A percentile compares a stretch with the other conserved stretches of the same genome.
These are phyloP conservation scores for Plecturocebus donacophilus DNA, from an alignment of 2,113 vertebrate species.

Conservation along the genomic window DNA sequence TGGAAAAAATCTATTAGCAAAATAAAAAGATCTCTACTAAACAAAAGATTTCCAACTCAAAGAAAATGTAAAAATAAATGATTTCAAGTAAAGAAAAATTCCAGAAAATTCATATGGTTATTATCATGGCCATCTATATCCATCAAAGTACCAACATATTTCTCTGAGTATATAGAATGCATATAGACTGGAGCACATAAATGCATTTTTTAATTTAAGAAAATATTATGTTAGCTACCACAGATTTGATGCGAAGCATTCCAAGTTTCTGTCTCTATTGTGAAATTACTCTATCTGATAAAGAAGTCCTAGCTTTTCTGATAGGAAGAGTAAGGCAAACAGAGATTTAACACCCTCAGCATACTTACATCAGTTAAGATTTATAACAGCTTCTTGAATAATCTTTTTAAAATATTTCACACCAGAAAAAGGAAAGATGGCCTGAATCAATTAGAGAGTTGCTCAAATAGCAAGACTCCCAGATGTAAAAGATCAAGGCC, in stretches of 20 bases:
- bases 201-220: not conserved
- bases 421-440: constrained; percentile 40
- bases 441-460: constrained; percentile 63
- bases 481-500: constrained; percentile 71
- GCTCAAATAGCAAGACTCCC: constrained; percentile 53
- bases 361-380: not conserved
- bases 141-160: constrained; percentile 20
- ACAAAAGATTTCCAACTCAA: constrained; percentile 60
- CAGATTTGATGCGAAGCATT: not conserved
- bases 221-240: not conserved
- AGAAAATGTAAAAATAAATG: constrained; percentile 53
- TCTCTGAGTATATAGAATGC: not conserved
- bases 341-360: not conserved
- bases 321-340: not conserved
- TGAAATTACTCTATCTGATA: constrained; percentile 27
- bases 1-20: constrained; percentile 69
- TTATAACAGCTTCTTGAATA: not conserved
- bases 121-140: not conserved
- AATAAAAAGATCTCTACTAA: constrained; percentile 50
- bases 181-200: not conserved
- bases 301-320: not conserved
- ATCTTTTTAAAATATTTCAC: constrained; percentile 30
- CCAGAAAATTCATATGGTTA: not conserved
- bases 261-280: not conserved
- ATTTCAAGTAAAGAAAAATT: constrained; percentile 54